A percentile compares a stretch with the other conserved stretches of the same genome.
Evolutionary conservation across 2,797 vertebrate species (phyloP).

Genomic region (Morelia viridis): DNA sequence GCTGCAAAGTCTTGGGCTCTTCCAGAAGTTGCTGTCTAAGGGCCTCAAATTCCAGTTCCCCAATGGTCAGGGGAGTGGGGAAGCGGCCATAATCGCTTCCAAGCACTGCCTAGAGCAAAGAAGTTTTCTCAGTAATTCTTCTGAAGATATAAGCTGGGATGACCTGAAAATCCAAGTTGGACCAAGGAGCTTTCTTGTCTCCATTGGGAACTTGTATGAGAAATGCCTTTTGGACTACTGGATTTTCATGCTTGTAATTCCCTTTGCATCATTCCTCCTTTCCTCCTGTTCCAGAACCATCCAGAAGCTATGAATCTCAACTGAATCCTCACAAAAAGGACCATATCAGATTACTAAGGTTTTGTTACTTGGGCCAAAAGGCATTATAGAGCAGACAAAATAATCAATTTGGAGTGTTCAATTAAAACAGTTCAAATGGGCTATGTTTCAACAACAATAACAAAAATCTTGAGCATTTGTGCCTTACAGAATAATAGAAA

Average conservation of each 20-base stretch:
- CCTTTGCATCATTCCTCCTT: background rate
- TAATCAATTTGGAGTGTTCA: too few relatives aligned
- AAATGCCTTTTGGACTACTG: background rate
- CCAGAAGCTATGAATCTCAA: background rate
- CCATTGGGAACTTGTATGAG: background rate
- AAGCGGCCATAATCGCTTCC: slow-evolving; percentile 80
- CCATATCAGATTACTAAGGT: background rate
- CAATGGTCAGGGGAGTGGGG: slow-evolving; percentile 70
- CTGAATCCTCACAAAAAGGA: background rate
- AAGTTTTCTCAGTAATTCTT: background rate
- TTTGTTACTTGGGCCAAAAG: too few relatives aligned
- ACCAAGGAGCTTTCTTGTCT: background rate
- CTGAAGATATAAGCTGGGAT: background rate
- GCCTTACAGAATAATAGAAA: too few relatives aligned
- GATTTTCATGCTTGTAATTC: background rate
- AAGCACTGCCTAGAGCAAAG: slow-evolving; percentile 74
- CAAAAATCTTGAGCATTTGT: too few relatives aligned
- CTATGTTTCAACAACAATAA: too few relatives aligned
- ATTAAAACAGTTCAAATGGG: too few relatives aligned
- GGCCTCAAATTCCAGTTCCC: slow-evolving; percentile 76
- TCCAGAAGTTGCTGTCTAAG: slow-evolving; percentile 72
- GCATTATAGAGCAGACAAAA: too few relatives aligned
- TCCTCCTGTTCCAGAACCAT: background rate
- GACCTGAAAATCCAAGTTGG: background rate
- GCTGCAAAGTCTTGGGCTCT: slow-evolving; percentile 66